Evolutionary conservation across 2,113 vertebrate species (phyloP).

Genomic region (Onychorhynchus coronatus): DNA sequence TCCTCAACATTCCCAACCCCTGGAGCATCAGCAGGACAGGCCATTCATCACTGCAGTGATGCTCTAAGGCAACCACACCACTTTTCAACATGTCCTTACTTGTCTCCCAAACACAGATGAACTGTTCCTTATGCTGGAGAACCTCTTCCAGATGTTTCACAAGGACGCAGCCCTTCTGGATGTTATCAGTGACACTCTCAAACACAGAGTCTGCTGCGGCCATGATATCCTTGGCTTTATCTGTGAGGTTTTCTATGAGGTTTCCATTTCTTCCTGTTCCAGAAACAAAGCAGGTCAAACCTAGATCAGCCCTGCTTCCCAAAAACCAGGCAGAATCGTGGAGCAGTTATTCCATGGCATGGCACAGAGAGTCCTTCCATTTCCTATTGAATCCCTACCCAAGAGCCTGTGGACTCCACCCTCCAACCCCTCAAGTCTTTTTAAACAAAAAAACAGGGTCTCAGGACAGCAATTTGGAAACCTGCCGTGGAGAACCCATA

Average conservation of each 20-base stretch:
- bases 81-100: constrained; percentile 66
- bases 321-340: background rate
- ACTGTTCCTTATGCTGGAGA: constrained; percentile 33
- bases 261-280: constrained; percentile 70
- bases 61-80: background rate
- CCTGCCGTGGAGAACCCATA: background rate
- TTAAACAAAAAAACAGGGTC: background rate
- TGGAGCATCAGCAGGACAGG: background rate
- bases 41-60: accelerated
- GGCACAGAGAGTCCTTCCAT: background rate
- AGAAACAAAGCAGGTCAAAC: background rate
- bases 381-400: background rate
- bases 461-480: background rate
- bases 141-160: constrained; percentile 76
- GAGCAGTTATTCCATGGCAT: background rate
- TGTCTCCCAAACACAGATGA: constrained; percentile 74
- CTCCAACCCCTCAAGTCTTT: background rate
- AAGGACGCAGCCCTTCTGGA: constrained; percentile 66
- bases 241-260: constrained; percentile 69
- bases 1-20: background rate
- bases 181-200: background rate
- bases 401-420: background rate
- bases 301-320: background rate
- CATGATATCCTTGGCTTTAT: constrained; percentile 73
- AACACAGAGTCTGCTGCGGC: constrained; percentile 71